These are phyloP conservation scores for Mormoops blainvillei DNA, from an alignment of 2,113 vertebrate genomes.

Conservation along the genomic window DNA sequence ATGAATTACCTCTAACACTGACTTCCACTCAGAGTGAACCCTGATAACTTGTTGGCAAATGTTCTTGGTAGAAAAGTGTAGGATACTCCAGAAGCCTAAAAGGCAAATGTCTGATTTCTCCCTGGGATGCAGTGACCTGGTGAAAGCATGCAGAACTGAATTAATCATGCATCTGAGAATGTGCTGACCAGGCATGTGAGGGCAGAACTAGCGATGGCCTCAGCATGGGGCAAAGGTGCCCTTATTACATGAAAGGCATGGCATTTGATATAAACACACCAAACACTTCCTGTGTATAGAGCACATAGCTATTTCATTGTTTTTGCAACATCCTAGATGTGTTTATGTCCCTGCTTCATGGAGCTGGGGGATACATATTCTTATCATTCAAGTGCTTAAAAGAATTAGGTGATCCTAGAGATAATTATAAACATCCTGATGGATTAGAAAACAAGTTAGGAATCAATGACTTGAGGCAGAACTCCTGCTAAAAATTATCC, in stretches of 20 bases:
- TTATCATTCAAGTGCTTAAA: neutral
- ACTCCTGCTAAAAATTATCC: neutral
- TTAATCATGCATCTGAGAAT: slow-evolving; percentile 66
- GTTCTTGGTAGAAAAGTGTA: neutral
- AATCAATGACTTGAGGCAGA: neutral
- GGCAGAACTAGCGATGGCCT: neutral
- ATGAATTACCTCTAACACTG: neutral
- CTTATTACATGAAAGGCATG: neutral
- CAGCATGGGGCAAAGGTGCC: neutral
- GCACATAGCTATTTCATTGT: neutral
- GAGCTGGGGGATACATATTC: neutral
- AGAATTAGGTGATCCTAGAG: neutral
- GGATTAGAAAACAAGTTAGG: neutral
- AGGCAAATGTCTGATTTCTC: slow-evolving; percentile 33
- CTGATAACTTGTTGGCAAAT: neutral
- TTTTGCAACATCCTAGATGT: neutral
- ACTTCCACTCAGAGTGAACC: neutral
- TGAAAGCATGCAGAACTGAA: slow-evolving; percentile 58
- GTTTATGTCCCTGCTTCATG: neutral
- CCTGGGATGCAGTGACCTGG: slow-evolving; percentile 34
- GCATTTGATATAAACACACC: neutral
- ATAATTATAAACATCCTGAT: neutral
- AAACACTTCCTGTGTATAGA: neutral
- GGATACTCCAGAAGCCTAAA: neutral
- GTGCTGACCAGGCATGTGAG: slow-evolving; percentile 37